phyloP scores from a whole-genome alignment of 2,888 invertebrate genomes.

The Eilema sororculum region DNA sequence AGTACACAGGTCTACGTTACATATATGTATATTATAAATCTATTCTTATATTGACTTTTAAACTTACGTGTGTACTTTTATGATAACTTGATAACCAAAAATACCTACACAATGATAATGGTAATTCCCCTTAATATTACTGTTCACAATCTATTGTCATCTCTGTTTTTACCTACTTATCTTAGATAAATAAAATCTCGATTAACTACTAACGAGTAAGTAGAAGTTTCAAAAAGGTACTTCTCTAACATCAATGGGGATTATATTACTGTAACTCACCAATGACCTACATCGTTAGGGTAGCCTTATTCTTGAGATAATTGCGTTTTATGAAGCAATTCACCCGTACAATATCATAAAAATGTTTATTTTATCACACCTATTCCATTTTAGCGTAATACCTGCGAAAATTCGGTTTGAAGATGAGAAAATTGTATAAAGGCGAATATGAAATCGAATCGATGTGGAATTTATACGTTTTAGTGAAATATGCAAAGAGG shows the following conservation, averaged over 20 bases:
- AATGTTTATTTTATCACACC: conserved; percentile 78
- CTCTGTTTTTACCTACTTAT: not conserved
- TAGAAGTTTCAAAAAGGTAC: not conserved
- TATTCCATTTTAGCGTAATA: conserved; percentile 72
- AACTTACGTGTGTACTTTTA: no score
- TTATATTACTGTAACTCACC: conserved; percentile 38
- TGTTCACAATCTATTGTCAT: no score
- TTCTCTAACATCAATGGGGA: conserved; percentile 36
- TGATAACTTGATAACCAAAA: no score
- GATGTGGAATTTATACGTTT: conserved; percentile 16
- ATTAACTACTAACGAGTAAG: not conserved
- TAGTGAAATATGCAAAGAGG: conserved; percentile 2
- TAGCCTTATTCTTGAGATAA: conserved; percentile 74
- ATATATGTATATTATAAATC: no score
- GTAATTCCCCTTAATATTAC: no score
- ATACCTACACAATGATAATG: no score
- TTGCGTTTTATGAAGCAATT: conserved; percentile 82
- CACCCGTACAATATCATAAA: conserved; percentile 75
- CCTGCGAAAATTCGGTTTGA: conserved; percentile 61
- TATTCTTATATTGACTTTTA: no score
- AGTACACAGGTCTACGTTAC: no score
- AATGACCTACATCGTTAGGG: conserved; percentile 50
- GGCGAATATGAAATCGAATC: conserved; percentile 30
- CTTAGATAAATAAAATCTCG: not conserved
- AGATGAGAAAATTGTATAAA: conserved; percentile 47